Conservation (phyloP, 2,888 invertebrate genomes). For the Cataglyphis livida region DNA sequence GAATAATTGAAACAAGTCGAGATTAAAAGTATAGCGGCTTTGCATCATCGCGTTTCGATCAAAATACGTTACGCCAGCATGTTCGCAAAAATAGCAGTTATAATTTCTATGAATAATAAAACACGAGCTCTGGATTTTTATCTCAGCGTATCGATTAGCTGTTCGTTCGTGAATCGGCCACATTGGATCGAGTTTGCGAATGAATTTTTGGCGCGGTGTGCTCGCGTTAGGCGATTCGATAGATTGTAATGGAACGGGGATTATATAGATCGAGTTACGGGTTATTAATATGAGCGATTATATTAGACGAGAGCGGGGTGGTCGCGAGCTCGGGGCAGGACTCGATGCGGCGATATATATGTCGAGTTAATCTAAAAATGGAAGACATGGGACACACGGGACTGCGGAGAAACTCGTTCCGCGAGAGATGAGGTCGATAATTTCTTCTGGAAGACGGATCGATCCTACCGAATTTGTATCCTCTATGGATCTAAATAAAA, state of each 20-base stretch:
- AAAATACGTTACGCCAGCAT: slow-evolving; percentile 23
- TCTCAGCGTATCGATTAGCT: slow-evolving; percentile 25
- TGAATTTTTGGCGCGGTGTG: slow-evolving; percentile 18
- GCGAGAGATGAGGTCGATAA: slow-evolving; percentile 47
- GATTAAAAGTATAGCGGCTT: neutral
- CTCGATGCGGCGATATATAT: slow-evolving; percentile 51
- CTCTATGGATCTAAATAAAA: slow-evolving; percentile 11
- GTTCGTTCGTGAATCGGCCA: slow-evolving; percentile 37
- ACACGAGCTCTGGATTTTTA: slow-evolving; percentile 39
- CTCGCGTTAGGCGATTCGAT: slow-evolving; percentile 15
- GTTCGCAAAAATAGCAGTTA: slow-evolving; percentile 25
- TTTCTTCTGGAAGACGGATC: slow-evolving; percentile 61
- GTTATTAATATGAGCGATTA: slow-evolving; percentile 41
- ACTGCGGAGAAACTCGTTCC: slow-evolving; percentile 50
- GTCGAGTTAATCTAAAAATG: slow-evolving; percentile 73
- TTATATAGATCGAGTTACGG: slow-evolving; percentile 36
- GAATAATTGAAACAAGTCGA: slow-evolving; percentile 2
- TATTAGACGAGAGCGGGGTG: slow-evolving; percentile 64
- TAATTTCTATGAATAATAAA: slow-evolving; percentile 37
- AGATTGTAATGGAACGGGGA: slow-evolving; percentile 39
- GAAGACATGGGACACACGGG: slow-evolving; percentile 75
- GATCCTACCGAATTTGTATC: slow-evolving; percentile 37
- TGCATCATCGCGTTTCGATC: slow-evolving; percentile 23
- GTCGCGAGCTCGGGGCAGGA: slow-evolving; percentile 72
- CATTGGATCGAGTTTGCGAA: slow-evolving; percentile 10